phyloP scores from a whole-genome alignment of 2,888 invertebrate genomes.

The Timema cristinae region DNA sequence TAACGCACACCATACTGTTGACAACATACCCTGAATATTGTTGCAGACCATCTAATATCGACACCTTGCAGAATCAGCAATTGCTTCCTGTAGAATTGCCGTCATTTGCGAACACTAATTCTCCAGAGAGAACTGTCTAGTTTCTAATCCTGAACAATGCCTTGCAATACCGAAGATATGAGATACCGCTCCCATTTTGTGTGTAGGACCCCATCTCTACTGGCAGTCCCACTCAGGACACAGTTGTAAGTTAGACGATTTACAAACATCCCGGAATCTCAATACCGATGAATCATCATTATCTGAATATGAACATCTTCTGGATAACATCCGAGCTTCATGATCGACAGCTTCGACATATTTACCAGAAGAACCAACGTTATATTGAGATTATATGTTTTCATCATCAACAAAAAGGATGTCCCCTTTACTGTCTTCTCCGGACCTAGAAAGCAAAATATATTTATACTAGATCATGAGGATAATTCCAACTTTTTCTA shows the following conservation, averaged over 20 bases:
- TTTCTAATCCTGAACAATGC: slow-evolving; percentile 42
- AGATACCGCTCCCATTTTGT: slow-evolving; percentile 36
- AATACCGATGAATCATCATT: neutral
- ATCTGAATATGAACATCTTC: neutral
- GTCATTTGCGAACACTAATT: slow-evolving; percentile 38
- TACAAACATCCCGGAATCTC: neutral
- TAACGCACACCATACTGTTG: too few species aligned
- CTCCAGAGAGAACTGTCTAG: slow-evolving; percentile 48
- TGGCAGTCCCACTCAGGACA: slow-evolving; percentile 35
- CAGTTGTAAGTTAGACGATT: neutral
- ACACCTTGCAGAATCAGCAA: slow-evolving; percentile 36
- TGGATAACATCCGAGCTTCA: slow-evolving; percentile 1
- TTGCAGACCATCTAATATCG: slow-evolving; percentile 61
- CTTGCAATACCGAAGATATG: slow-evolving; percentile 34
- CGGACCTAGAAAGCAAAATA: too few species aligned
- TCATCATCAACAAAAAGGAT: too few species aligned
- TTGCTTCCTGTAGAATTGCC: neutral
- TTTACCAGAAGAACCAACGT: neutral
- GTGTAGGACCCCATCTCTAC: slow-evolving; percentile 38
- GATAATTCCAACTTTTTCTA: too few species aligned
- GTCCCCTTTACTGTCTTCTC: too few species aligned
- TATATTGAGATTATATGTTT: too few species aligned
- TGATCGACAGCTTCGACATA: neutral
- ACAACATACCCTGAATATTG: slow-evolving; percentile 52
- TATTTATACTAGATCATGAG: too few species aligned